A percentile compares a stretch with the other conserved stretches of the same genome.
Conservation (phyloP, 2,888 invertebrate genomes). For the Adelphocoris suturalis region DNA sequence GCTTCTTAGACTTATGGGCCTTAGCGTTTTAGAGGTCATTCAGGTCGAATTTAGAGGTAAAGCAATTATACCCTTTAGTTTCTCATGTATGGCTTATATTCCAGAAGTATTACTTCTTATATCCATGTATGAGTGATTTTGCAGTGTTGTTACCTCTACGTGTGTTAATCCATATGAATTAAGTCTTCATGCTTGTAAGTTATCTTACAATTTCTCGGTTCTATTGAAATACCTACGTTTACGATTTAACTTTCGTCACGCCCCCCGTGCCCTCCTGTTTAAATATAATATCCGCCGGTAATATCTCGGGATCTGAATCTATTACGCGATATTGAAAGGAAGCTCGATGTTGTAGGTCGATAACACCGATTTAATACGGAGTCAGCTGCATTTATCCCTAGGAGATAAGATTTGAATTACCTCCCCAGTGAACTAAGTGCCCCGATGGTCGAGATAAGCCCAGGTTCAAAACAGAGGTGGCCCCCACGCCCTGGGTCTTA, state of each 20-base stretch:
- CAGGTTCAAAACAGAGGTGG: conserved; percentile 18
- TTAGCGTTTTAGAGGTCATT: no score
- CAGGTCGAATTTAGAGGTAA: no score
- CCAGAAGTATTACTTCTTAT: no score
- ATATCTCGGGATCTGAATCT: not conserved
- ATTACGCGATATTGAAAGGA: conserved; percentile 29
- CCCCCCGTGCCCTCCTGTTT: not conserved
- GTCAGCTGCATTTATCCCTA: not conserved
- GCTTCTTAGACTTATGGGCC: no score
- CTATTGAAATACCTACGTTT: not conserved
- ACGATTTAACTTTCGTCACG: not conserved
- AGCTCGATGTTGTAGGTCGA: conserved; percentile 4
- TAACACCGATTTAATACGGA: conserved; percentile 3
- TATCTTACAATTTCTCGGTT: not conserved
- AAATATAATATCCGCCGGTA: not conserved
- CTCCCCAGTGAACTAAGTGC: conserved; percentile 13
- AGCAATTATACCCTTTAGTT: no score
- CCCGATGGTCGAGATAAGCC: conserved; percentile 4
- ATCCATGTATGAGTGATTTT: no score
- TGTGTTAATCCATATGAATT: no score
- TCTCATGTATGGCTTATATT: no score
- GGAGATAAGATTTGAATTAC: conserved; percentile 22
- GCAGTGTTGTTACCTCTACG: no score
- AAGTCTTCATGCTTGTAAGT: no score
- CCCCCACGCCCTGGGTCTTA: not conserved